phyloP scores from a whole-genome alignment of 2,113 vertebrate genomes.

The Paralichthys olivaceus region DNA sequence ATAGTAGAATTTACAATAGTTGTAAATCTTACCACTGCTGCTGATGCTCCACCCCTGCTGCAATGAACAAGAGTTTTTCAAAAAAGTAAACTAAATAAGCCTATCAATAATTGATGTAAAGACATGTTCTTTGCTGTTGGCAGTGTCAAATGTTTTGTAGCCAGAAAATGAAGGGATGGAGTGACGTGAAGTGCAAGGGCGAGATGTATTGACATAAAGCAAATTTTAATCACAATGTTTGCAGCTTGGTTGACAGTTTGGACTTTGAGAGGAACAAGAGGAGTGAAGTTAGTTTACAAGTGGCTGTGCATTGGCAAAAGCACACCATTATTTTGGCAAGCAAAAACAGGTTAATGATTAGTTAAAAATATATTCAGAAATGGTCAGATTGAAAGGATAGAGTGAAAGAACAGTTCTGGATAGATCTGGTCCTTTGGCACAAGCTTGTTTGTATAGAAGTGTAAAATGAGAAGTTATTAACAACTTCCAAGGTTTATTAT shows the following conservation, averaged over 20 bases:
- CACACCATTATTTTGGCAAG: not conserved
- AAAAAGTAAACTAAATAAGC: not conserved
- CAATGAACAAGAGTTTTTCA: not conserved
- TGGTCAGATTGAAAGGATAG: too few species aligned
- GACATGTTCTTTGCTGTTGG: conserved; percentile 14
- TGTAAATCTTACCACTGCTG: not conserved
- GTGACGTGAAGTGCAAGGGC: conserved; percentile 3
- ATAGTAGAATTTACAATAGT: not conserved
- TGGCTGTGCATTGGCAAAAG: not conserved
- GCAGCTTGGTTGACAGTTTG: not conserved
- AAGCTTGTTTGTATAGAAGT: too few species aligned
- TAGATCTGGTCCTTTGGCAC: too few species aligned
- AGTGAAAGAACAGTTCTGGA: too few species aligned
- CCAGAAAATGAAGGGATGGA: not conserved
- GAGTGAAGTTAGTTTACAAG: not conserved
- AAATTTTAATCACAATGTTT: not conserved
- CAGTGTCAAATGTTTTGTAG: conserved; percentile 11
- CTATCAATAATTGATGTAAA: conserved; percentile 11
- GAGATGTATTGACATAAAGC: not conserved
- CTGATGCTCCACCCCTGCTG: not conserved
- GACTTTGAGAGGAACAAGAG: not conserved
- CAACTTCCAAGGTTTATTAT: too few species aligned
- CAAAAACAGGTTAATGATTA: too few species aligned
- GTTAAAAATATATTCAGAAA: too few species aligned
- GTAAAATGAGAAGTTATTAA: too few species aligned